Conservation (phyloP, 2,113 vertebrate genomes). For the Oncorhynchus keta region DNA sequence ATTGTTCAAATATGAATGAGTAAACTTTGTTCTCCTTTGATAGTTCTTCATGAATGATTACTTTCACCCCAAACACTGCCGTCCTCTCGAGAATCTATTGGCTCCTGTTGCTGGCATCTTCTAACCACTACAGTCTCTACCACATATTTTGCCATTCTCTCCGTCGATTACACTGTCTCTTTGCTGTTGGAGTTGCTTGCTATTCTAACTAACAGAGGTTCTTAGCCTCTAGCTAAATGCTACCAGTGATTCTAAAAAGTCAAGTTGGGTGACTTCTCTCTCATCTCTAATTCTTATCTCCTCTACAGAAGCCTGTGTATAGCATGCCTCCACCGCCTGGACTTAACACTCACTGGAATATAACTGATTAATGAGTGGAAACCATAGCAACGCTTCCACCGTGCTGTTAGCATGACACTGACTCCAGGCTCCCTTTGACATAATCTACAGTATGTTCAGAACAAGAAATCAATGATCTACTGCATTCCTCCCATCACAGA, state of each 20-base stretch:
- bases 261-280: neutral
- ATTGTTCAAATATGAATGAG: no score
- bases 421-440: neutral
- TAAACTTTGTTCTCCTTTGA: no score
- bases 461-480: neutral
- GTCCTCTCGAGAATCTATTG: no score
- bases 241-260: neutral
- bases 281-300: neutral
- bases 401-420: slow-evolving; percentile 7
- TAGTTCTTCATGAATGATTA: no score
- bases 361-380: slow-evolving; percentile 18
- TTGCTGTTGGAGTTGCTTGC: neutral
- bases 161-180: neutral
- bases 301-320: neutral
- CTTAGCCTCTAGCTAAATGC: neutral
- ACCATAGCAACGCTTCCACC: slow-evolving; percentile 28
- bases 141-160: neutral
- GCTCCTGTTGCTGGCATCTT: no score
- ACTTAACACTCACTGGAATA: slow-evolving; percentile 1
- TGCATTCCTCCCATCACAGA: no score
- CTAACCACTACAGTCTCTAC: no score
- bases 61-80: no score
- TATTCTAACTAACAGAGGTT: neutral
- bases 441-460: neutral
- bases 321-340: no score